Base-by-base conservation (phyloP, 2,113 vertebrate species). In the Nicator chloris region DNA sequence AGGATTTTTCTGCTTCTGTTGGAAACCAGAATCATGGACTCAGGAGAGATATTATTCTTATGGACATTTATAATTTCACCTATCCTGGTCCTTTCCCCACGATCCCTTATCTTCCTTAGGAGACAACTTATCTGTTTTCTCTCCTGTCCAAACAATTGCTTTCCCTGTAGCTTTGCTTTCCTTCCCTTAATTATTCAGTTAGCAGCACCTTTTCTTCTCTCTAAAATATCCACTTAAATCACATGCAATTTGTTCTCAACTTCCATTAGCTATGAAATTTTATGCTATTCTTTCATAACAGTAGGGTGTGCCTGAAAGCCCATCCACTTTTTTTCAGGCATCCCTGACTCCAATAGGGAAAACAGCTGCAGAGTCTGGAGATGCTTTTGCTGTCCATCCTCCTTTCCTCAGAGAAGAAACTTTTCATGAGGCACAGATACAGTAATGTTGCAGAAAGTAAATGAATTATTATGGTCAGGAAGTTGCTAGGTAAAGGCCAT, bases 401-500 rank as follows among this genome's bases (percentile, higher is more conserved):
- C 54, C 27, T 39, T 11, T 44, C 16, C 33, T 80, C 24, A 28
- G 23, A 4, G 3, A 73, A 63, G n/a, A 45, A 76, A 72, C 7
- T 5, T 72, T 84, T 11, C 1, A 0, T 2, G 28, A 82, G 31
- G 18, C 22, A 75, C 0, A 9, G 24, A 49, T 37, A 15, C 40
- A 37, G 54, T 18, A 35, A 65, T 1, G 10, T 4, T 61, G 50
- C 54, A 85, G 66, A 70, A 4, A 20, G n/a, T 23, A 94, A 93
- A 80, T 37, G 6, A 59, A 33, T 22, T 50, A 50, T 73, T 68
- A 56, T 53, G 72, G 31, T n/a, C 4, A 3, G 65, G 57, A 92
- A 82, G 23, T 49, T 82, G 21, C 47, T 53, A 86, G 54, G 27
- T 51, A 84, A 86, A 63, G 51, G n/a, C 15, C 24, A 68, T 35